Base-by-base conservation (phyloP, 2,888 invertebrate species). In the Polia nebulosa region DNA sequence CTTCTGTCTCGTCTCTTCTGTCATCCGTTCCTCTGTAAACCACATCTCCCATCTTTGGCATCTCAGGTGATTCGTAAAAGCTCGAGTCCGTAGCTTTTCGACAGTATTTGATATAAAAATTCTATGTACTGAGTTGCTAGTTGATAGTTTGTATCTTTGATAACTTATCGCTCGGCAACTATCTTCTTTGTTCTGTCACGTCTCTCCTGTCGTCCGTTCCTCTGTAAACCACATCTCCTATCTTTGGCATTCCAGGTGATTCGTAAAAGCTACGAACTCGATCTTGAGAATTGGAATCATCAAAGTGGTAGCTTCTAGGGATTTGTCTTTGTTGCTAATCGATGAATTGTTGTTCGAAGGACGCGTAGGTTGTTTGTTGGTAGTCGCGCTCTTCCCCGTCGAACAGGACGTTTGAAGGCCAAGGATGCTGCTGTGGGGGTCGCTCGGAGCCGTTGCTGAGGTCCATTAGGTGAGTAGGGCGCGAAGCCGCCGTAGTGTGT, bases 271-370 rank as follows among this genome's bases (percentile, higher is more conserved):
- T 88, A 53, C 87, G 84, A 3, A 86, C 85, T 75, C 89, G 81
- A 71, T 95, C 95, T 72, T 93, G 93, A 0, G 95, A 94, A 78
- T 91, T 95, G 47, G 95, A 95, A 80, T 95, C 95, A 52, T 95
- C 95, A 81, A 90, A 94, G 79, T 93, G 95, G 63, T 93, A 90
- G 72, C 86, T 91, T 76, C 92, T 88, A 0, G 89, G 68, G 29
- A 89, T 82, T 76, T 91, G 92, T 65, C 91, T 86, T 52, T 91
- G 93, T n/a, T 92, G 87, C 56, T 91, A 91, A 66, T 93, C 93
- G 29, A 87, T 76, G 72, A 88, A 93, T 74, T 91, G 90, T 45
- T 88, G 90, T 22, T 93, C 92, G 85, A 92, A 93, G 1, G 87
- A 74, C n/a, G 83, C 82, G 67, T 89, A 92, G n/a, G 90, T 88